Evolutionary conservation across 2,888 invertebrate genomes (phyloP), one percentile per base, ranked within the genome.

Genomic region (Rhodophaea formosa): DNA sequence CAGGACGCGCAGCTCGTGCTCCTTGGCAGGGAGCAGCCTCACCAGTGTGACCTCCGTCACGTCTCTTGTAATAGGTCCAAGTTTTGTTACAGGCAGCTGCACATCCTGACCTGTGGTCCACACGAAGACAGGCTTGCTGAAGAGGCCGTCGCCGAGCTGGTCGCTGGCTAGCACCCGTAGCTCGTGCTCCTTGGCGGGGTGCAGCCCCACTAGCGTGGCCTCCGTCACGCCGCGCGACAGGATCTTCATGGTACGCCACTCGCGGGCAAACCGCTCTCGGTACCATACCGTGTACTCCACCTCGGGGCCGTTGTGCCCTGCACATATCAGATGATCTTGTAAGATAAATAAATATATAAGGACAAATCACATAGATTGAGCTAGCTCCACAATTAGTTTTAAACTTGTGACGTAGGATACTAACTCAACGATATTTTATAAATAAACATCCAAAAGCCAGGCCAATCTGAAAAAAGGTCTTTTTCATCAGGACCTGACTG

Each of bases 1-100:
- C 53, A 97, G 92, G 51, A 98, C 96, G 93, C 97, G 97, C 77
- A 98, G 94, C 86, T 98, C 97, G 84, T 98, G 98, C 75, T 95
- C 94, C 17, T 95, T 93, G 62, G 88, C 95, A 16, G 97, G 94
- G 61, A 92, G 92, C 66, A 98, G 92, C 95, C 65, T 95, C 65
- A 93, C 93, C 61, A 98, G 92, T 7, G 96, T 96, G 51, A 96
- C 95, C 75, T 95, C 95, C 58, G 96, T 95, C 52, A 94, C 92
- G 68, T 94, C 94, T 56, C 94, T 93, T 8, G 95, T n/a, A n/a
- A n/a, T n/a, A n/a, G n/a, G n/a, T n/a, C n/a, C n/a, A n/a, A n/a
- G n/a, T n/a, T n/a, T n/a, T n/a, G n/a, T n/a, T n/a, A n/a, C n/a
- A n/a, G n/a, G n/a, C 23, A 5, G 23, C 5, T 23, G 5, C 23